These are phyloP conservation scores for Agonopterix heracliana DNA, from an alignment of 2,888 invertebrate species.

Conservation along the genomic window DNA sequence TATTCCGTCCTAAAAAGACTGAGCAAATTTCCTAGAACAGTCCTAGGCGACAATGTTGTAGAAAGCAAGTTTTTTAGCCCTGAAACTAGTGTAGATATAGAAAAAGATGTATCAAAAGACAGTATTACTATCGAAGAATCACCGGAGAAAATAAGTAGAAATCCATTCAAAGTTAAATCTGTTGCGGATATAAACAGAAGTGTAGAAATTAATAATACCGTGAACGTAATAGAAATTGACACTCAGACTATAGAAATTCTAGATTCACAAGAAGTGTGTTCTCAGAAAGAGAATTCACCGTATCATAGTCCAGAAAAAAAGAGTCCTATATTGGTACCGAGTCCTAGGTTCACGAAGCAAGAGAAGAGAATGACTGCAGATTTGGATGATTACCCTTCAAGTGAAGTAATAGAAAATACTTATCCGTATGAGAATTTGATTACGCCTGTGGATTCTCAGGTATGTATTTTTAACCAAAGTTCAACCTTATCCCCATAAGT, in stretches of 20 bases:
- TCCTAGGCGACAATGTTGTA: constrained; percentile 60
- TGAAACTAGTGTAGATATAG: constrained; percentile 20
- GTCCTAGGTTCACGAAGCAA: constrained; percentile 33
- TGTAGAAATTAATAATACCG: not conserved
- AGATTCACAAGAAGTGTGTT: constrained; percentile 28
- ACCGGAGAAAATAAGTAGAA: constrained; percentile 31
- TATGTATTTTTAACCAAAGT: constrained; percentile 21
- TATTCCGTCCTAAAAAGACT: constrained; percentile 56
- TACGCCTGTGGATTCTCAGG: constrained; percentile 56
- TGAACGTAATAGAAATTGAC: constrained; percentile 19
- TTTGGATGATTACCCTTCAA: constrained; percentile 21
- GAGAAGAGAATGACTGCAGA: constrained; percentile 18
- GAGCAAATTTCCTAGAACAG: constrained; percentile 70
- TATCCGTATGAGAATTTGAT: constrained; percentile 49
- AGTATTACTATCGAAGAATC: constrained; percentile 35
- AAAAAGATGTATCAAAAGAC: constrained; percentile 19
- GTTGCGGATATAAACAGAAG: constrained; percentile 10
- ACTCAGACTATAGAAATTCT: constrained; percentile 24
- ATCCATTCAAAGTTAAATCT: constrained; percentile 31
- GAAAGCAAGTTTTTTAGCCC: constrained; percentile 77
- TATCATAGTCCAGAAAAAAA: constrained; percentile 28
- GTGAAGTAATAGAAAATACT: constrained; percentile 58
- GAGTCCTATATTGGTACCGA: constrained; percentile 48
- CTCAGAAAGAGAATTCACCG: constrained; percentile 54
- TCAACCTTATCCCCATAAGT: no score